Evolutionary conservation across 1,140 invertebrate species (phyloP), one percentile per base, ranked within the genome.

Genomic region (Drosophila santomea): DNA sequence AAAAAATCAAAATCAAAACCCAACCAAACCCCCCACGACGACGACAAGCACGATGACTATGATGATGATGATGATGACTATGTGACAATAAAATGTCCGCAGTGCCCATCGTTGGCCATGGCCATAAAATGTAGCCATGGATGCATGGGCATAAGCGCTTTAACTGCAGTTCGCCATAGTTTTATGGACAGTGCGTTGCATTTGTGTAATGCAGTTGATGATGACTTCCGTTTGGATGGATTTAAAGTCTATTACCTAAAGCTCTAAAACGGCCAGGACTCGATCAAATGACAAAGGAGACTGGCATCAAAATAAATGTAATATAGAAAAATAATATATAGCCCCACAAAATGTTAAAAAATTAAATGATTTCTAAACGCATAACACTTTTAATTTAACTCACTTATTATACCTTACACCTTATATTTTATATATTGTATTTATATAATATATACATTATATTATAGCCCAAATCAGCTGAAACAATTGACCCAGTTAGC

Each of bases 41-140:
- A 35, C 4, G 57, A 35, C 12, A 14, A 41, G 4, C 35, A 47
- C 41, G 17, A 47, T 25, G 36, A 50, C 11, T 32, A 32, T 32
- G 23, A 35, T 25, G 67, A 56, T 32, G 50, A 66, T 43, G 43
- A 35, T 36, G 67, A 59, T 32, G 48, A 61, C 15, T 36, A 77
- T 69, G 79, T 69, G 64, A 76, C 74, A 77, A 62, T 78, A 74
- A 82, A 83, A 79, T 79, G 69, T 78, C 71, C 81, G 52, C 80
- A 76, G 62, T 71, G 80, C 64, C 43, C 71, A 74, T 43, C 60
- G 35, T 69, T 60, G 63, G 15, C 41, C 63, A 41, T 50, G 51
- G 44, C 15, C 64, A 57, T 72, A 72, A 77, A 48, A 68, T 72
- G 41, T 67, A 60, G 47, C 56, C 43, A 61, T 50, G 35, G 36